Conservation (phyloP, 2,797 vertebrate species). For the Diplodus puntazzo region DNA sequence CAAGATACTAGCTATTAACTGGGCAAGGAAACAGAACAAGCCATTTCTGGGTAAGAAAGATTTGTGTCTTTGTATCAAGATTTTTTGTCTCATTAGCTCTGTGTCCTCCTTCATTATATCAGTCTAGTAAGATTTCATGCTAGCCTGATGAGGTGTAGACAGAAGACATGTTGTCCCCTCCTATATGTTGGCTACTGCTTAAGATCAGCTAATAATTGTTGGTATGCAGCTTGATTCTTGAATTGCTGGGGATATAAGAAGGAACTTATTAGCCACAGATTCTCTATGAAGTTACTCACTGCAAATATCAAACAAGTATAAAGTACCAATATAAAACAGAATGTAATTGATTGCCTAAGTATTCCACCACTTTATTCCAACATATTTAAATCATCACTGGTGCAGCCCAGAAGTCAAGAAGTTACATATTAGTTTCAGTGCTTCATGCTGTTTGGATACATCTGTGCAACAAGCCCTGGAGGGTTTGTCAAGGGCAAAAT, state of each 20-base stretch:
- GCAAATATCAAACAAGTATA: too few species aligned
- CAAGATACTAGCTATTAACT: conserved; percentile 94
- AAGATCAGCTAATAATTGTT: not conserved
- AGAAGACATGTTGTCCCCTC: not conserved
- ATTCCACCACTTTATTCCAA: not conserved
- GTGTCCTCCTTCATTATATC: not conserved
- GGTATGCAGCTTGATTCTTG: not conserved
- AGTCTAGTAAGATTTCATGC: not conserved
- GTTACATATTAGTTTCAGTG: not conserved
- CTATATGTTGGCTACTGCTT: not conserved
- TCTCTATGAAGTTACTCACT: conserved; percentile 2
- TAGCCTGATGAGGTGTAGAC: not conserved
- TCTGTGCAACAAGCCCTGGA: not conserved
- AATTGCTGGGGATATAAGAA: not conserved
- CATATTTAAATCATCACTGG: not conserved
- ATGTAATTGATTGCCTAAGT: not conserved
- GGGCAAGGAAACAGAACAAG: conserved; percentile 96
- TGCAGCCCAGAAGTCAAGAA: not conserved
- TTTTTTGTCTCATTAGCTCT: not conserved
- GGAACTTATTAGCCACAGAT: not conserved
- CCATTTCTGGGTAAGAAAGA: conserved; percentile 92
- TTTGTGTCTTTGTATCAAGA: too few species aligned
- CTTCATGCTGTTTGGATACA: not conserved
- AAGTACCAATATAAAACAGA: not conserved
- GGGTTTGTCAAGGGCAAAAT: conserved; percentile 8